Evolutionary conservation across 1,140 invertebrate genomes (phyloP), one percentile per base, ranked within the genome.

Genomic region (Atopsyche davidsoni): DNA sequence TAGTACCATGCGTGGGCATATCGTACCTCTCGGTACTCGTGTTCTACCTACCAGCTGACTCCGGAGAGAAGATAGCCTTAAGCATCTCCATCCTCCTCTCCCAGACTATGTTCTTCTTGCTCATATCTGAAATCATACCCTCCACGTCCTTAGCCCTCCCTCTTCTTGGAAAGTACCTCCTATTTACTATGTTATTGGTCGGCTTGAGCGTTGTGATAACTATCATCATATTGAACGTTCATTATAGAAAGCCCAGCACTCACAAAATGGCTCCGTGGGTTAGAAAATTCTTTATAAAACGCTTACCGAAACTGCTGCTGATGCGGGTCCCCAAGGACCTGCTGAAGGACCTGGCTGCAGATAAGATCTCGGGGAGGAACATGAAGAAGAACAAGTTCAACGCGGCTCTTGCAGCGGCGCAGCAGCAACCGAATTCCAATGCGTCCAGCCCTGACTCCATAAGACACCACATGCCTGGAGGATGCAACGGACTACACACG

Each of bases 1-100:
- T 96, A 55, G 86, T 95, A 11, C 92, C 92, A 0, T 94, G 89
- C 61, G 92, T 96, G 2, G 90, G 91, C 35, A 94, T 96, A 51
- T 92, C 89, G 2, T 93, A 91, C 63, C 72, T 94, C 2, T 92
- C 90, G 2, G 86, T 94, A 1, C 67, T 95, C 24, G 96, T 98
- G 0, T 99, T 99, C 67, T 99, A 98, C 65, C 70, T 99, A 36
- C 97, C 97, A 25, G 96, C 95, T 0, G 96, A 99, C 69, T 96
- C 93, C 3, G 95, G 96, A 3, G 96, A 99, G 66, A 98, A 99
- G 68, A 92, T 99, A 51, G 94, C 94, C 1, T 79, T 99, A 1
- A 97, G 94, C 68, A 99, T 99, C 60, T 97, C 94, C 58, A 99
- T 99, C 61, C 79, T 99, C 0, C 81, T 99, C 13, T 99, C 97